Base-by-base conservation (phyloP, 2,888 invertebrate species). In the Iphiclides podalirius region DNA sequence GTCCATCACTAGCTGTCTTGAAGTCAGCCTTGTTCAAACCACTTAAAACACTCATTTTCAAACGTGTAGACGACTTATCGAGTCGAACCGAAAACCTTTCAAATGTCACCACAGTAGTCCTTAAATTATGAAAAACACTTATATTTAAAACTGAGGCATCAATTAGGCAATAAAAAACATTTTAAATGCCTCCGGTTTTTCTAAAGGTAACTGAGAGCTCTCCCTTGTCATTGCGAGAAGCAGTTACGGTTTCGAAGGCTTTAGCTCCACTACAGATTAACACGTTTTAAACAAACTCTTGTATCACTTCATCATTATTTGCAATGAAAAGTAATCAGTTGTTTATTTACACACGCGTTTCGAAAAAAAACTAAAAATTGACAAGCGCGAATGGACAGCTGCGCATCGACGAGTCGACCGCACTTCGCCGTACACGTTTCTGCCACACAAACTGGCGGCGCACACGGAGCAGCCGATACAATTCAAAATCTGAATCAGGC, bases 1-100 rank as follows among this genome's bases (percentile, higher is more conserved):
- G 91, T 63, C 94, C 94, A 82, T 93, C 93, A 71, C 92, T 91
- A 55, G 89, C 90, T 66, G 90, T 90, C 67, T 84, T 89, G 74
- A 90, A 83, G 75, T 90, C 91, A 72, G 82, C 80, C 73, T 89
- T 85, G 77, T 83, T 90, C 72, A 90, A 79, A 75, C 81, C 87
- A 85, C 83, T 81, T 61, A 86, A 68, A 74, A 82, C 83, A 89
- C 85, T 89, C 88, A 89, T 89, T 84, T 88, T 88, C 61, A 78
- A 50, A 85, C 80, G 82, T 80, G 80, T 82, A 75, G 72, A 80
- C 83, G 81, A 84, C 79, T 81, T 70, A 76, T 71, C 74, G 74
- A 76, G 74, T 72, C 79, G 75, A 74, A 75, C 77, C 60, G 65
- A 78, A 70, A 65, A 67, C 66, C 53, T 58, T 70, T 73, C 67